Conservation (phyloP, 2,797 vertebrate species). For the Lutjanus campechanus region DNA sequence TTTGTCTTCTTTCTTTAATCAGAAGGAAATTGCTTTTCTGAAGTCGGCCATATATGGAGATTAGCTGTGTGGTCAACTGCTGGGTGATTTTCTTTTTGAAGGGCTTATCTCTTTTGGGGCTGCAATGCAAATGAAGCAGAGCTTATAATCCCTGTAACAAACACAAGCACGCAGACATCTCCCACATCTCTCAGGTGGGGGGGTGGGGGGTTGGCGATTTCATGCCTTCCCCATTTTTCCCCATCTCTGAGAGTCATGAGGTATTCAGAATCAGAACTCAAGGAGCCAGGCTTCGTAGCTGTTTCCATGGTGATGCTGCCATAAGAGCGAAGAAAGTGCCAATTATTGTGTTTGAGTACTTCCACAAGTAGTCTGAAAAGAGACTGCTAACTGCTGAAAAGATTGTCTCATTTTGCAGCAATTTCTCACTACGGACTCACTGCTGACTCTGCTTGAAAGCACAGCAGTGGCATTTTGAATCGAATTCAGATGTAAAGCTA, state of each 20-base stretch:
- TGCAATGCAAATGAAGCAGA: conserved; percentile 68
- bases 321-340: conserved; percentile 69
- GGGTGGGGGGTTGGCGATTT: conserved; percentile 23
- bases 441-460: conserved; percentile 40
- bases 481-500: conserved; percentile 27
- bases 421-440: conserved; percentile 19
- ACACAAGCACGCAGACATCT: conserved; percentile 53
- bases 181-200: conserved; percentile 47
- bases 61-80: conserved; percentile 53
- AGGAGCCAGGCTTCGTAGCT: conserved; percentile 67
- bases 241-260: conserved; percentile 51
- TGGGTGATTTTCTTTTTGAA: conserved; percentile 49
- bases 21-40: conserved; percentile 57
- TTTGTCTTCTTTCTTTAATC: conserved; percentile 55
- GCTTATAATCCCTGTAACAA: conserved; percentile 64
- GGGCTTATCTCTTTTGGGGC: conserved; percentile 56
- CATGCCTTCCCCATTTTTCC: conserved; percentile 51
- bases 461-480: conserved; percentile 33
- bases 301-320: conserved; percentile 78
- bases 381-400: conserved; percentile 50
- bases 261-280: conserved; percentile 70
- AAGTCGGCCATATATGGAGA: conserved; percentile 52
- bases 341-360: conserved; percentile 79
- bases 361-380: conserved; percentile 70
- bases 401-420: conserved; percentile 53